Percentiles rank a stretch among this genome's conserved stretches.
phyloP scores from a whole-genome alignment of 64 coral and sea anemone species.

The Acropora yongei region DNA sequence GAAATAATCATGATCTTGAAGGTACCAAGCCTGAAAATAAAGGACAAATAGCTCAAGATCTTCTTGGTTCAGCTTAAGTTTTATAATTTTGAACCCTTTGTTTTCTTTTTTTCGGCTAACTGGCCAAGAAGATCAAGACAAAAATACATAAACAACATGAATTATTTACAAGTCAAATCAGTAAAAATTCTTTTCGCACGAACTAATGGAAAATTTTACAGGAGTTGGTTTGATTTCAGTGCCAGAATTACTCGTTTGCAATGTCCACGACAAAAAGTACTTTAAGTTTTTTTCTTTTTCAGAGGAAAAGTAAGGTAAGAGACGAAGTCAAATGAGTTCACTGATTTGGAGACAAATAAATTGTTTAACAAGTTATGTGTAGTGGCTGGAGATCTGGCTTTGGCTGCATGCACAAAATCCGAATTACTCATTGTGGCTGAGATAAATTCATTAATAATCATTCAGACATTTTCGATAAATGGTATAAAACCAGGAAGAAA shows the following conservation, averaged over 20 bases:
- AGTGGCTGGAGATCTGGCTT: not conserved
- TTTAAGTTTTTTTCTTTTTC: not conserved
- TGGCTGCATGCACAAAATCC: too few species aligned
- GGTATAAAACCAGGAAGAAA: too few species aligned
- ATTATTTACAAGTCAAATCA: not conserved
- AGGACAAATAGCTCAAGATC: not conserved
- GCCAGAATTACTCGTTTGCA: not conserved
- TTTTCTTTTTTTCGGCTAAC: not conserved
- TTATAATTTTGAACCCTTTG: too few species aligned
- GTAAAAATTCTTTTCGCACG: not conserved
- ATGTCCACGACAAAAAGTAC: too few species aligned
- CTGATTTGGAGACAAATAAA: not conserved
- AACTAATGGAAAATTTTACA: not conserved
- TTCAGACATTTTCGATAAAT: too few species aligned
- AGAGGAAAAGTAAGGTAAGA: not conserved
- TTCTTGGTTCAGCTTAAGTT: too few species aligned
- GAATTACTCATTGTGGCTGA: too few species aligned
- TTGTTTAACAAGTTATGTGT: not conserved
- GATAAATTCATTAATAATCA: too few species aligned
- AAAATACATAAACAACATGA: not conserved
- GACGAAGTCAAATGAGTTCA: not conserved
- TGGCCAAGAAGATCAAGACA: not conserved
- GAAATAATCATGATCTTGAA: too few species aligned
- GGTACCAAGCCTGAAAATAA: too few species aligned
- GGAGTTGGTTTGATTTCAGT: not conserved